These are phyloP conservation scores for Chanos chanos DNA, from an alignment of 2,797 vertebrate genomes.

Conservation along the genomic window DNA sequence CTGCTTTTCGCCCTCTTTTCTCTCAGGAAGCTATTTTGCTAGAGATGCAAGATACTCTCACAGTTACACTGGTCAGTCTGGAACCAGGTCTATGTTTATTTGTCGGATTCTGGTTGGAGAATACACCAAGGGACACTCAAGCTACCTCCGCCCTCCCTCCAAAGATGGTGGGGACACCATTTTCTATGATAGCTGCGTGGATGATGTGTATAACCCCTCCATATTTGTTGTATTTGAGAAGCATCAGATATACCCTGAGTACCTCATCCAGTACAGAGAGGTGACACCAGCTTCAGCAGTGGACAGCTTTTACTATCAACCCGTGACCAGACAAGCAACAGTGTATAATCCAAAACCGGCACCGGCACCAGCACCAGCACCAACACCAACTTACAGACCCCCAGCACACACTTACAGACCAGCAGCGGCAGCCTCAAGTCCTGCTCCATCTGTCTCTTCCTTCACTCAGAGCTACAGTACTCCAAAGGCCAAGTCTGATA, in stretches of 20 bases:
- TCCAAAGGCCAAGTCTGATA: constrained; percentile 5
- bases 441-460: neutral
- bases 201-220: constrained; percentile 55
- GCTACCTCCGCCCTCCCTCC: constrained; percentile 62
- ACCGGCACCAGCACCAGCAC: neutral
- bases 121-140: constrained; percentile 68
- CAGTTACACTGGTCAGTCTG: constrained; percentile 66
- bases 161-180: constrained; percentile 56
- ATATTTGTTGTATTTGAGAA: constrained; percentile 73
- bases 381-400: neutral
- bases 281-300: neutral
- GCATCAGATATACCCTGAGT: constrained; percentile 74
- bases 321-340: neutral
- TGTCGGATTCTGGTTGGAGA: constrained; percentile 85
- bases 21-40: constrained; percentile 92
- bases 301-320: neutral
- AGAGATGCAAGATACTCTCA: constrained; percentile 87
- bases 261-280: constrained; percentile 61
- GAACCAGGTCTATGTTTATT: constrained; percentile 77
- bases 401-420: neutral
- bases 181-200: constrained; percentile 73
- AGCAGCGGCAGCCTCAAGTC: neutral
- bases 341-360: neutral
- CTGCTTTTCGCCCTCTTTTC: constrained; percentile 20
- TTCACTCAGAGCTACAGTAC: neutral